These are phyloP conservation scores for Nycticebus coucang DNA, from an alignment of 2,113 vertebrate species.

Conservation along the genomic window DNA sequence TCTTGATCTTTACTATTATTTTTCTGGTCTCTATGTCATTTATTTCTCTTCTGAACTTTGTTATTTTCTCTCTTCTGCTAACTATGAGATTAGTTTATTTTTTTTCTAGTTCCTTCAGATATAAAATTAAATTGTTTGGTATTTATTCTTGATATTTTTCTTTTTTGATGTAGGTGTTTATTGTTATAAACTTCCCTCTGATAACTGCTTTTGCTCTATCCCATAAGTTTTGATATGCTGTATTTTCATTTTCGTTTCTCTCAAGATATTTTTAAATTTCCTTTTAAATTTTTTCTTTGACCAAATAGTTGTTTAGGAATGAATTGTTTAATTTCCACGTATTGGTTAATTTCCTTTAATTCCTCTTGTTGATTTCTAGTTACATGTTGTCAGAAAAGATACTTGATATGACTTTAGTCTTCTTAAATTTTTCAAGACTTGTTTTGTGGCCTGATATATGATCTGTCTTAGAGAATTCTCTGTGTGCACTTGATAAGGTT, in stretches of 20 bases:
- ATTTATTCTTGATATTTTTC: not conserved
- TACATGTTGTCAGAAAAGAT: not conserved
- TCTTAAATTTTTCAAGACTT: not conserved
- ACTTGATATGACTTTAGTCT: not conserved
- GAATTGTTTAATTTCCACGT: not conserved
- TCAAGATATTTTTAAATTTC: not conserved
- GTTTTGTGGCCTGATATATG: not conserved
- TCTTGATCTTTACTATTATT: not conserved
- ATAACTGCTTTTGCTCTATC: not conserved
- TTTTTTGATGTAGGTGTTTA: not conserved
- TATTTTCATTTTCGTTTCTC: not conserved
- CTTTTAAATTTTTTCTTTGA: not conserved
- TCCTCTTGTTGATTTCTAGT: not conserved
- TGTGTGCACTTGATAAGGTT: not conserved
- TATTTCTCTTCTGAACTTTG: not conserved
- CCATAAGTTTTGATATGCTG: not conserved
- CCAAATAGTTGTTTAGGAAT: not conserved
- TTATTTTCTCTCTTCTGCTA: not conserved
- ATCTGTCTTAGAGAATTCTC: not conserved
- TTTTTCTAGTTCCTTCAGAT: not conserved
- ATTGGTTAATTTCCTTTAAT: not conserved
- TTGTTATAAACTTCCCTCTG: not conserved
- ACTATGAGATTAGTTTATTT: not conserved
- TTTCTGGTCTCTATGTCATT: not conserved
- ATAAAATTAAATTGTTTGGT: not conserved